Evolutionary conservation across 1,140 invertebrate species (phyloP), one percentile per base, ranked within the genome.

Genomic region (Dreissena rostriformis): DNA sequence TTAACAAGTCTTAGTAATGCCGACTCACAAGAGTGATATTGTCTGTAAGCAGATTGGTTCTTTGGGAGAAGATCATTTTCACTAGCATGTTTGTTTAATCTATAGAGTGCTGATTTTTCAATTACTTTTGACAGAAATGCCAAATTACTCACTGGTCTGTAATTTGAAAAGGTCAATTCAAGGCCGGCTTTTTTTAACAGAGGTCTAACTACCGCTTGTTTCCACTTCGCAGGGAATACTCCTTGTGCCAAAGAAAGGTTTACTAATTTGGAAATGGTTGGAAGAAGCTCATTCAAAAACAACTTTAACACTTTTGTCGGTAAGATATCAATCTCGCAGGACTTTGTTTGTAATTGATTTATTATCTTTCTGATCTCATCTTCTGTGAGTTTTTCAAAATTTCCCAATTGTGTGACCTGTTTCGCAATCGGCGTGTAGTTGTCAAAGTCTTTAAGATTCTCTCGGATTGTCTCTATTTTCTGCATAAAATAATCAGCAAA

Each of bases 121-220:
- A 80, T 80, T n/a, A 80, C 28, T 80, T 80, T 80, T 57, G 67
- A 80, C 10, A 67, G 65, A 68, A 78, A 78, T 14, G 70, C 14
- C 14, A 72, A 22, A 49, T 72, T 28, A 49, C 22, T 49, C 7
- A 72, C 70, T 29, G 76, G 49, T 12, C 65, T 51, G 57, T 76
- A 76, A 29, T 76, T 76, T 5, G 57, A 61, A 17, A 63, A 39
- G 22, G 22, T 15, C 24, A 63, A 39, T 63, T 76, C 74, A 17
- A 76, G 53, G n/a, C 74, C 53, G 39, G 52, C 51, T n/a, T 76
- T 76, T 29, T 72, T 67, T 22, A 67, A 67, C 65, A 67, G 22
- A 67, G 65, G 26, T 67, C 51, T 74, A 63, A 11, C 74, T 28
- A 76, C 28, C 15, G 74, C 57, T 24, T 76, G 74, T 63, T 76